phyloP scores from a whole-genome alignment of 1,140 invertebrate genomes.

The Pissodes strobi region DNA sequence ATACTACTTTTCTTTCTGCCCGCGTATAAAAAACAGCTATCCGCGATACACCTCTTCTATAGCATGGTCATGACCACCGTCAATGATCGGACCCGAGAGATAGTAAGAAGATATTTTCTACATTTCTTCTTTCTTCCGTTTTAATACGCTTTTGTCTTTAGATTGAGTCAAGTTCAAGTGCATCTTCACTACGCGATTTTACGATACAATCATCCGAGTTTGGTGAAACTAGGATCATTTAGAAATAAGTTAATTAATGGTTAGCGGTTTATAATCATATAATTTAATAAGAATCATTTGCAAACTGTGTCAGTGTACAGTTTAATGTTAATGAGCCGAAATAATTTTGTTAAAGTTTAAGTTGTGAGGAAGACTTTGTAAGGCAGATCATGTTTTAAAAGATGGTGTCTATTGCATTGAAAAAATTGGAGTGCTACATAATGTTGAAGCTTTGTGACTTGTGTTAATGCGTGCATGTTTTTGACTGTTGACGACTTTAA shows the following conservation, averaged over 20 bases:
- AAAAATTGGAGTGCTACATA: constrained; percentile 38
- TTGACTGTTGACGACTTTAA: background rate
- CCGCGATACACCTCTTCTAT: background rate
- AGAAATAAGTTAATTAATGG: too few relatives aligned
- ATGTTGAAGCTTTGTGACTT: constrained; percentile 36
- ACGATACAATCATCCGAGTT: too few relatives aligned
- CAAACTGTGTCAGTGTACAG: constrained; percentile 23
- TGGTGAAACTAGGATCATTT: too few relatives aligned
- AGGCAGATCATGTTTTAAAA: too few relatives aligned
- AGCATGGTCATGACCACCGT: constrained; percentile 5
- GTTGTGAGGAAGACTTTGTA: too few relatives aligned
- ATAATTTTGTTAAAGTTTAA: too few relatives aligned
- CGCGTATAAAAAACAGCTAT: constrained; percentile 27
- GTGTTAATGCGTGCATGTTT: background rate
- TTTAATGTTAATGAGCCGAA: constrained; percentile 11
- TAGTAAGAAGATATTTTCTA: constrained; percentile 29
- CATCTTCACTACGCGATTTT: background rate
- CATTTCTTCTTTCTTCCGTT: constrained; percentile 12
- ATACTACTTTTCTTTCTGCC: constrained; percentile 7
- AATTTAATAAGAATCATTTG: too few relatives aligned
- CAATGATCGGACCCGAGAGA: constrained; percentile 19
- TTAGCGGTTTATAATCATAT: too few relatives aligned
- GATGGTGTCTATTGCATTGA: constrained; percentile 27
- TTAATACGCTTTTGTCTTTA: background rate
- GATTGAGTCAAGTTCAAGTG: constrained; percentile 23